These are phyloP conservation scores for Cantharis nigra DNA, from an alignment of 2,888 invertebrate genomes.

Conservation along the genomic window DNA sequence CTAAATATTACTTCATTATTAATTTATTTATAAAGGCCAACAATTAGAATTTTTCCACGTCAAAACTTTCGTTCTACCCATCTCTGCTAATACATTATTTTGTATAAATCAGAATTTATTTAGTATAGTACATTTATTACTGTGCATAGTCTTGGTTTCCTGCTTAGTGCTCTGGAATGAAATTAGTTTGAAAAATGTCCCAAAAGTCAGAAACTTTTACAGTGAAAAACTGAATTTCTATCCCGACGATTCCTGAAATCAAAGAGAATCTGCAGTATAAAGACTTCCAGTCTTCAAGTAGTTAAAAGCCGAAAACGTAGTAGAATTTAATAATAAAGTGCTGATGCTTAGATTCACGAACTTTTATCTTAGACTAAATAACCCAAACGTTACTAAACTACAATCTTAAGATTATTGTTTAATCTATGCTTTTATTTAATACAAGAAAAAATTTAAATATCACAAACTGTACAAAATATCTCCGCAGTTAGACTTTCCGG, in stretches of 20 bases:
- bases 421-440: background rate
- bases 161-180: background rate
- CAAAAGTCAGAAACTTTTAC: background rate
- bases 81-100: background rate
- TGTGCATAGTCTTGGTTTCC: background rate
- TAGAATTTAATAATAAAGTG: background rate
- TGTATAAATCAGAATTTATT: background rate
- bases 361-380: background rate
- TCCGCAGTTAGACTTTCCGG: no score
- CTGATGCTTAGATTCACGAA: background rate
- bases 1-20: no score
- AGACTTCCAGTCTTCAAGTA: background rate
- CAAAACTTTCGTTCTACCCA: no score
- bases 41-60: no score
- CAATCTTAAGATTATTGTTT: background rate
- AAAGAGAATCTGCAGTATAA: background rate
- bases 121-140: background rate
- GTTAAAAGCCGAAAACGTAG: background rate
- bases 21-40: no score
- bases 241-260: background rate
- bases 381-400: background rate
- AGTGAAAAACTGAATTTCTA: background rate
- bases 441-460: no score
- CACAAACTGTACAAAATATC: no score
- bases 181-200: background rate